Evolutionary conservation across 2,797 vertebrate genomes (phyloP), one percentile per base, ranked within the genome.

Genomic region (Trematomus bernacchii): DNA sequence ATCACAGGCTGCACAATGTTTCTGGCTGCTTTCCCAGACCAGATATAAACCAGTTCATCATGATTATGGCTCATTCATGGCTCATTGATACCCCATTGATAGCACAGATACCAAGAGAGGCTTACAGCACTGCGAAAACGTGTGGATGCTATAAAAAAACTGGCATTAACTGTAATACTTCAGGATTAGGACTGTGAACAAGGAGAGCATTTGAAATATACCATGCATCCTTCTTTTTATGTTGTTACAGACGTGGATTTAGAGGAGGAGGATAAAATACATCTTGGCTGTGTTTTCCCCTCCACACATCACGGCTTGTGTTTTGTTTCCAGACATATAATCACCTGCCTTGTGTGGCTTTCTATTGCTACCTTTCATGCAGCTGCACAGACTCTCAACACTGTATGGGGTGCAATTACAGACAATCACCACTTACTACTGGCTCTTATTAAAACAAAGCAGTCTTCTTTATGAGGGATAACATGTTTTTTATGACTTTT

Each of bases 71-170:
- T 88, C 58, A 64, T 70, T 89, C 70, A 79, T 50, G 77, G 82
- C 83, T 91, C 85, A 86, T 85, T 84, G 87, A 90, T 80, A 79
- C 59, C 82, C 79, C 72, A 67, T 82, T 83, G 86, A 86, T 54
- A 73, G 42, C 37, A 42, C 40, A 62, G 43, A 72, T 67, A 37
- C 33, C 7, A 40, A 33, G 30, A 30, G 52, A 61, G 18, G 21
- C 54, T n/a, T 55, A 52, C 57, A 30, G 55, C 30, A 19, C 58
- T 40, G 43, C 21, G 53, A 60, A 8, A 64, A 64, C 51, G 43
- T 40, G 42, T 14, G 19, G 67, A 59, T 27, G 51, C 48, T 40
- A 15, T 57, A 8, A 60, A 57, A 58, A 21, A 13, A 1, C 15
- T 7, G 33, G n/a, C 53, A 40, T 44, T 55, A 46, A 48, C 23